Evolutionary conservation across 2,797 vertebrate species (phyloP), one percentile per base, ranked within the genome.

Genomic region (Acridotheres tristis): DNA sequence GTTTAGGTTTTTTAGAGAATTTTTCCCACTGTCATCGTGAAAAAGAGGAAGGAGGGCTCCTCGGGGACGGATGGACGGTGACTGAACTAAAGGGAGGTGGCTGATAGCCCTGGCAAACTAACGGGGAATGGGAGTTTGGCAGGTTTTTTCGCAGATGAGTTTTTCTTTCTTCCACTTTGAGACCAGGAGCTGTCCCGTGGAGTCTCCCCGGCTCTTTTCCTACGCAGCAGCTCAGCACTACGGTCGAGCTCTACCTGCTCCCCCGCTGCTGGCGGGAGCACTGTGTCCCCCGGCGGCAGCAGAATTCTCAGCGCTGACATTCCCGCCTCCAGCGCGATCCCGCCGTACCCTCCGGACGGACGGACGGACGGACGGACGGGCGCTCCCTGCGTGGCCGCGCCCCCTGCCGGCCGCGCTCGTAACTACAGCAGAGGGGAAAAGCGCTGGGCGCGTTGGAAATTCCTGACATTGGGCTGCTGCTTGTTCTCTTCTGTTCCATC

Each of bases 351-450:
- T 36, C 21, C 9, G 1, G 3, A 36, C 12, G 10, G 55, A 20
- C 25, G 17, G 36, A 25, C 65, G 36, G 36, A 36, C 36, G 36
- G 36, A 36, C 36, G 36, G 36, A 36, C 36, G 36, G 36, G 10
- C 36, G 3, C 4, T 2, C 14, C 4, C 23, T 2, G 3, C 8
- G 10, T 21, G 7, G 25, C 7, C 7, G 2, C 34, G 19, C 11
- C 34, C 43, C 42, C 32, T 58, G 71, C 18, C 7, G 47, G n/a
- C 38, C 1, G 7, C 10, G 2, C 5, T 45, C 19, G 8, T 1
- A 61, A 29, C 29, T 34, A 16, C 47, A 54, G 20, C 54, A 38
- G 7, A 14, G 10, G 20, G 40, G 11, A 54, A 75, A 84, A 6
- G 13, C 32, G 13, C 32, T 19, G 18, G 4, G 26, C 4, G 45